These are phyloP conservation scores for Siniperca obscura DNA, from an alignment of 2,797 vertebrate genomes.

Conservation along the genomic window DNA sequence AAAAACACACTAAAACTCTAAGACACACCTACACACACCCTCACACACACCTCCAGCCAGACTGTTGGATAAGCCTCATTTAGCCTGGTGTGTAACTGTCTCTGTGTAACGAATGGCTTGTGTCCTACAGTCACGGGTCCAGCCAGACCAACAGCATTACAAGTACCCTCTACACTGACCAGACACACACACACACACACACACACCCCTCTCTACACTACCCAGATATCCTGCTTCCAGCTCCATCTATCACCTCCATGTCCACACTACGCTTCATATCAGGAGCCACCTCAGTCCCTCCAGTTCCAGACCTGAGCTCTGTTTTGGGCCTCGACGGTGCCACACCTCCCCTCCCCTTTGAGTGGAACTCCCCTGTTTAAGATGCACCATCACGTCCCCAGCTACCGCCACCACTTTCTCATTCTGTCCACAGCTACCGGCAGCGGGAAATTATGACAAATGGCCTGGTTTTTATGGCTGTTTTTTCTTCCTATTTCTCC, in stretches of 20 bases:
- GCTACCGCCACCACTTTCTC: slow-evolving; percentile 68
- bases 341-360: neutral
- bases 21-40: slow-evolving; percentile 58
- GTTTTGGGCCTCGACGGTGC: slow-evolving; percentile 36
- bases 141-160: slow-evolving; percentile 60
- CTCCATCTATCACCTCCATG: slow-evolving; percentile 73
- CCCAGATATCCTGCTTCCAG: slow-evolving; percentile 76
- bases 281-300: slow-evolving; percentile 44
- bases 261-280: slow-evolving; percentile 46
- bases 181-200: slow-evolving; percentile 48
- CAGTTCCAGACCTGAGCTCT: slow-evolving; percentile 1
- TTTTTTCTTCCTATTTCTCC: slow-evolving; percentile 72
- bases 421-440: slow-evolving; percentile 78
- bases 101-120: slow-evolving; percentile 77
- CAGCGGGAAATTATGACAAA: slow-evolving; percentile 82
- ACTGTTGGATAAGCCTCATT: slow-evolving; percentile 81
- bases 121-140: slow-evolving; percentile 60
- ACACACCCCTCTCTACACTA: slow-evolving; percentile 69
- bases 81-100: slow-evolving; percentile 79
- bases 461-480: slow-evolving; percentile 61
- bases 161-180: slow-evolving; percentile 68
- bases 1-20: slow-evolving; percentile 41
- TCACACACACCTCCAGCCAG: slow-evolving; percentile 67
- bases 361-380: slow-evolving; percentile 60
- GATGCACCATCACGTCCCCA: slow-evolving; percentile 65